Percentiles rank a stretch among this genome's conserved stretches.
phyloP scores from a whole-genome alignment of 1,140 invertebrate genomes.

The Lucilia sericata region DNA sequence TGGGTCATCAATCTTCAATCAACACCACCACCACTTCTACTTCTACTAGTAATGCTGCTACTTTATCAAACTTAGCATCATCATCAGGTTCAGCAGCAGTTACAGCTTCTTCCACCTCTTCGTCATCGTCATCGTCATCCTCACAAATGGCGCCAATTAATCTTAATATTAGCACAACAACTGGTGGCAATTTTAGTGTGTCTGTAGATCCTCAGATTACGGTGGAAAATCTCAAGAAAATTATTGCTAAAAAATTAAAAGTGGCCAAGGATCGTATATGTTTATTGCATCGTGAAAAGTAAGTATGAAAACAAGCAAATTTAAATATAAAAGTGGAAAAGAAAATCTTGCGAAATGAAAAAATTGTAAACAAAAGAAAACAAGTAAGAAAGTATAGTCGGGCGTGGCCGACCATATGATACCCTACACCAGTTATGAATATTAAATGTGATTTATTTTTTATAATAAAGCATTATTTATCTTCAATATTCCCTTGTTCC shows the following conservation, averaged over 20 bases:
- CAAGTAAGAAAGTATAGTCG: too few relatives aligned
- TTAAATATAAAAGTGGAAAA: not conserved
- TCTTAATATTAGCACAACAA: slow-evolving; percentile 88
- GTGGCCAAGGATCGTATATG: slow-evolving; percentile 93
- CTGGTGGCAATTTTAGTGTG: slow-evolving; percentile 89
- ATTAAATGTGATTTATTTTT: too few relatives aligned
- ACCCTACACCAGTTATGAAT: too few relatives aligned
- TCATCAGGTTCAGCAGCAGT: not conserved
- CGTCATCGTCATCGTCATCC: slow-evolving; percentile 36
- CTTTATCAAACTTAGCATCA: slow-evolving; percentile 5
- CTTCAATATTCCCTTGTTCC: too few relatives aligned
- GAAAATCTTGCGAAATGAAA: not conserved
- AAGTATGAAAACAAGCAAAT: slow-evolving; percentile 63
- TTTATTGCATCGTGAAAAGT: slow-evolving; percentile 92
- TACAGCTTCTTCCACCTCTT: not conserved
- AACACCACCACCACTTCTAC: not conserved
- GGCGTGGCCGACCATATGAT: too few relatives aligned
- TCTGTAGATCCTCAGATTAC: slow-evolving; percentile 82
- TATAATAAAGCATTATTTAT: too few relatives aligned
- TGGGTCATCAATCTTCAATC: slow-evolving; percentile 37
- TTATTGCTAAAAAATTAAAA: slow-evolving; percentile 91
- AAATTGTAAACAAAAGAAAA: not conserved
- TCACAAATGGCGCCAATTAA: slow-evolving; percentile 70
- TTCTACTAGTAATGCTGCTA: not conserved
- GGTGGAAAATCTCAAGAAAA: slow-evolving; percentile 89